Base-by-base conservation (phyloP, 2,797 vertebrate genomes). In the Hypotaenidia okinawae region DNA sequence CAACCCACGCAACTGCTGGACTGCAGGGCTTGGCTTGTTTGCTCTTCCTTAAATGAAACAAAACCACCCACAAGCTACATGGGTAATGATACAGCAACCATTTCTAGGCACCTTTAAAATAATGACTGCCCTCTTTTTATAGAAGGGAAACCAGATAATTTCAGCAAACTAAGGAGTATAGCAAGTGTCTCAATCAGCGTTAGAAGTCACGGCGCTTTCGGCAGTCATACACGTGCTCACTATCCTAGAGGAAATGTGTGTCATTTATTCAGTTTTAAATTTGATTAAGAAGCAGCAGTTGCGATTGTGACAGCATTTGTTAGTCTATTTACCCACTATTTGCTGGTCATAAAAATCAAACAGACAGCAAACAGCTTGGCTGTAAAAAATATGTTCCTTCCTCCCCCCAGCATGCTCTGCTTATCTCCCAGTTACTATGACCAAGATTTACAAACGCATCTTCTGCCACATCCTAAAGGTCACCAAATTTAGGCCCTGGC, bases 391-490 rank as follows among this genome's bases (percentile, higher is more conserved):
- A 87, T 0, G 2, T 84, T 86, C 57, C 55, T 83, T 19, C 67
- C 83, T 93, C 78, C 86, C 51, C 69, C 81, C 88, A 67, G 87
- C 81, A 95, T 93, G 95, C 72, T 74, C 59, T 43, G 62, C 45
- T 89, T 43, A 81, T 73, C 87, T 95, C 82, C 69, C 86, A 85
- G 86, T 78, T 85, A 96, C 94, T 83, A 92, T 45, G 81, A 89
- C 75, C 78, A 95, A 95, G n/a, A 62, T 91, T 96, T 95, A 95
- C 88, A 95, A 95, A 89, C 8, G 30, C 68, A 93, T 94, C 86
- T 95, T 87, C 82, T 92, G 75, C 84, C 62, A 91, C 79, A 95
- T 89, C 84, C 94, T 91, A 93, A 96, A 97, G 93, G 93, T 96
- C 93, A 95, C 78, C 78, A 94, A 96, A 96, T 87, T 83, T 73